phyloP scores from a whole-genome alignment of 2,888 invertebrate genomes.

The Drosophila birchii region DNA sequence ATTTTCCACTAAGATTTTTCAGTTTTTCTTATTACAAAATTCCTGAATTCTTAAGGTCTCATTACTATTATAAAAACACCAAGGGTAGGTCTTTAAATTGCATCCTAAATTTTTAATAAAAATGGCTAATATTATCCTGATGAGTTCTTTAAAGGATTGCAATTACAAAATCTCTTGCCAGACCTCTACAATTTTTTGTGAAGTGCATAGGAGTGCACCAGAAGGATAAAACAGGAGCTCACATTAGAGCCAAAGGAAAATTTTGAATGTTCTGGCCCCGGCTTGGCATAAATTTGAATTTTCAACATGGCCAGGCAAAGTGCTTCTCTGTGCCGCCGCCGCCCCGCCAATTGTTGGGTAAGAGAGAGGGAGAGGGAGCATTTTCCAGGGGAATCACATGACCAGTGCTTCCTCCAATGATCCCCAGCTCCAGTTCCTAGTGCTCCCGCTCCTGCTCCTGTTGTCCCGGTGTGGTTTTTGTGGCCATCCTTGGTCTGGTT shows the following conservation, averaged over 20 bases:
- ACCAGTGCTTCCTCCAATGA: slow-evolving; percentile 28
- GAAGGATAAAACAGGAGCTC: slow-evolving; percentile 23
- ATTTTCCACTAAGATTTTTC: too few species aligned
- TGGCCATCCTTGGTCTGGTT: slow-evolving; percentile 24
- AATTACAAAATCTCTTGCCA: too few species aligned
- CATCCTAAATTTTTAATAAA: not conserved
- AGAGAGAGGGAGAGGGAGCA: slow-evolving; percentile 14
- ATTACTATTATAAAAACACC: too few species aligned
- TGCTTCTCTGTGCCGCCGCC: slow-evolving; percentile 17
- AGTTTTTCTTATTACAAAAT: too few species aligned
- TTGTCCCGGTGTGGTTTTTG: slow-evolving; percentile 37
- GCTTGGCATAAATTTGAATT: slow-evolving; percentile 72
- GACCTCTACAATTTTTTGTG: too few species aligned
- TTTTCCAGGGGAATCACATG: slow-evolving; percentile 39
- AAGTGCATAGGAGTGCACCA: slow-evolving; percentile 1
- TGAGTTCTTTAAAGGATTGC: not conserved
- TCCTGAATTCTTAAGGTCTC: too few species aligned
- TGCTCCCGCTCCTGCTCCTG: slow-evolving; percentile 15
- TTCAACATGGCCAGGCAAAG: slow-evolving; percentile 54
- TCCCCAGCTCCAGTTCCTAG: slow-evolving; percentile 1
- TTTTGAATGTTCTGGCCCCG: slow-evolving; percentile 51
- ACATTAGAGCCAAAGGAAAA: slow-evolving; percentile 40
- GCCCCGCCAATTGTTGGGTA: slow-evolving; percentile 40
- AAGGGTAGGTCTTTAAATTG: not conserved
- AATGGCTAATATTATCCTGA: not conserved